phyloP scores from a whole-genome alignment of 2,113 vertebrate genomes.

The Entomyzon cyanotis region DNA sequence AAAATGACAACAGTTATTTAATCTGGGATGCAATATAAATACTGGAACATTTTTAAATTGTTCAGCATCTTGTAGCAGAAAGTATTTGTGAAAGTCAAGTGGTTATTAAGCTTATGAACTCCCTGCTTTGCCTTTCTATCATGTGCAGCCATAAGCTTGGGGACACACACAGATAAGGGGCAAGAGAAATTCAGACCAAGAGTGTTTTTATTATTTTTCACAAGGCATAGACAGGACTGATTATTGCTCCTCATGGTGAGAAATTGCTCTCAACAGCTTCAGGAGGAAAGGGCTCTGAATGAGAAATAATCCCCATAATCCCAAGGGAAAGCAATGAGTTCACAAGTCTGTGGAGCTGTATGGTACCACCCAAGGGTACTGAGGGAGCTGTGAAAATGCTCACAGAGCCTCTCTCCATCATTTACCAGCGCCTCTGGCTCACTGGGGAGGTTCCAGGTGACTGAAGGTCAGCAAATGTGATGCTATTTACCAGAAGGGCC shows the following conservation, averaged over 20 bases:
- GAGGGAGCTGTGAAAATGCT: neutral
- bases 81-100: slow-evolving; percentile 66
- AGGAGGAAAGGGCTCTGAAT: neutral
- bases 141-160: neutral
- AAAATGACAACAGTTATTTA: slow-evolving; percentile 57
- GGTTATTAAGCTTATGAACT: slow-evolving; percentile 40
- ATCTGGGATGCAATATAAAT: slow-evolving; percentile 66
- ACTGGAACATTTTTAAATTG: slow-evolving; percentile 60
- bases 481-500: neutral
- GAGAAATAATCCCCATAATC: neutral
- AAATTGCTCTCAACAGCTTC: neutral
- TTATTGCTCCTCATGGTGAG: neutral
- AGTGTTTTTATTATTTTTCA: neutral
- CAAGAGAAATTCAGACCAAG: neutral
- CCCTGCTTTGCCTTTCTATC: neutral
- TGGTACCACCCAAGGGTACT: neutral
- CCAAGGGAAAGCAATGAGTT: neutral
- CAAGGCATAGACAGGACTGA: neutral
- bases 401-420: neutral
- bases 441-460: too few relatives aligned
- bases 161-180: neutral
- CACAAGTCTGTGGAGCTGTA: too few relatives aligned
- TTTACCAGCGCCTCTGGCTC: neutral
- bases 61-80: slow-evolving; percentile 66
- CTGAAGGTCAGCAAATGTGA: neutral